Base-by-base conservation (phyloP, 2,113 vertebrate genomes). In the Tinamus guttatus region DNA sequence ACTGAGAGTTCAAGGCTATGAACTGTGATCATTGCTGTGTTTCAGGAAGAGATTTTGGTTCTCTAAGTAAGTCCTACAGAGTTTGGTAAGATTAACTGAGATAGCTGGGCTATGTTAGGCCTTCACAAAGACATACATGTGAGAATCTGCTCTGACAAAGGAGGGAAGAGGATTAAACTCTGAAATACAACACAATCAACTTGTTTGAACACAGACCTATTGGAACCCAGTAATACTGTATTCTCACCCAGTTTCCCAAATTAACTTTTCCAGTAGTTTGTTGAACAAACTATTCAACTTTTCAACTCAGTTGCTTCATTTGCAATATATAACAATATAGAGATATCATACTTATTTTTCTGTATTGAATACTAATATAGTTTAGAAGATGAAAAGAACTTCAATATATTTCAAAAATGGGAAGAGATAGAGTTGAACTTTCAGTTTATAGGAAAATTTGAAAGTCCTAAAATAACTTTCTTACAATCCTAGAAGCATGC, bases 41-140 rank as follows among this genome's bases (percentile, higher is more conserved):
- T 90, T 85, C 34, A 71, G 14, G 30, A 67, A 63, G 11, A 60
- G 58, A 19, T 52, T 81, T 62, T 85, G 9, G 3, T 77, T 2
- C 6, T 3, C 0, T 16, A 45, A 30, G 5, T 16, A 45, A 30
- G 5, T 58, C 20, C 30, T 4, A 1, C 5, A 49, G 6, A 51
- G 3, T 49, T 83, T 70, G 19, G 32, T 22, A 27, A 77, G 16
- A 27, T 58, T 73, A 64, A 51, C 8, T 75, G 3, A 34, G 49
- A 16, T 13, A 59, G 11, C 16, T 65, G 11, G 54, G 20, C 47
- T 52, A 18, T 38, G 28, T 32, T 32, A 32, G 54, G 32, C 52
- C 32, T 13, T 52, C 69, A 36, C 34, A 74, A 58, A 56, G 40
- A 36, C 28, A 78, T 21, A 54, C 75, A 38, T 34, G 9, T 21